Base-by-base conservation (phyloP, 1,140 invertebrate genomes). In the Druon quercuslanigerum region DNA sequence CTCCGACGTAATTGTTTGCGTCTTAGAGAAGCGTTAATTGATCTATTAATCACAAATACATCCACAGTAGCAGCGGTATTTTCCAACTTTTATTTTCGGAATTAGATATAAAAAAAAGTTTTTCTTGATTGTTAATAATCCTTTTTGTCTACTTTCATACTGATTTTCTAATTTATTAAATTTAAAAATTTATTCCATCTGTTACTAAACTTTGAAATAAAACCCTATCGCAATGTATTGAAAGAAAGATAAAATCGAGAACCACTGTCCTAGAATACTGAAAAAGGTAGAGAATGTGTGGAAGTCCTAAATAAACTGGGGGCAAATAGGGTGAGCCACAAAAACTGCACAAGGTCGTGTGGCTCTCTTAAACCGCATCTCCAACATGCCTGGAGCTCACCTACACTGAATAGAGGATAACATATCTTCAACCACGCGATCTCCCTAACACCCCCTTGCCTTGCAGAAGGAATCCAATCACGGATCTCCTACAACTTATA, bases 311-410 rank as follows among this genome's bases (percentile, higher is more conserved):
- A 81, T 83, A 86, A 87, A 84, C 84, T 84, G 83, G 81, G 79
- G 77, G 56, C 77, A 71, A 85, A 54, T 80, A 82, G 79, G 80
- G 76, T 82, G 81, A 85, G 81, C 76, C 75, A 78, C 78, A 84
- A 86, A 85, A 85, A 82, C 76, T 79, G 54, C 74, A 84, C 84
- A 87, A 86, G 83, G 84, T 71, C 83, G 83, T 80, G 79, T 82
- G 79, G 72, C 78, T 77, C 75, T 81, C 75, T 81, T 78, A 74
- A 54, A 54, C 16, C 52, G n/a, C 52, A 17, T 54, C 52, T 54
- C 17, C 17, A 9, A 16, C 52, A 17, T 11, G 52, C 16, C 17
- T n/a, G 17, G 52, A 17, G 16, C 52, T 54, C 52, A 17, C 8
- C 52, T 54, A 54, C 52, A 17, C 16, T 19, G 1, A 17, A 54